These are phyloP conservation scores for Misgurnus mizolepis DNA, from an alignment of 2,113 vertebrate species.

Conservation along the genomic window DNA sequence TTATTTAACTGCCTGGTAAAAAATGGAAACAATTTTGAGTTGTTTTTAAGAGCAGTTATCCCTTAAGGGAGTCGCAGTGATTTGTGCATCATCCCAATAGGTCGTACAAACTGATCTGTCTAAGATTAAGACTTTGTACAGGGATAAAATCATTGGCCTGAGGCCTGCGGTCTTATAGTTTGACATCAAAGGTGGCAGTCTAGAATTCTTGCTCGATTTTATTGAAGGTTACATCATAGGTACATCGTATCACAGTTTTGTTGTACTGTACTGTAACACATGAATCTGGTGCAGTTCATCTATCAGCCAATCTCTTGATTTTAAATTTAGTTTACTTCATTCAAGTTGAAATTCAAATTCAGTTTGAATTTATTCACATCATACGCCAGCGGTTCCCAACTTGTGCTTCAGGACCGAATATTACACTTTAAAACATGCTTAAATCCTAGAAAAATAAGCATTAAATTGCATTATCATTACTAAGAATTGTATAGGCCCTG, in stretches of 20 bases:
- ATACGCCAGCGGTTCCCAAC: slow-evolving; percentile 49
- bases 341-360: slow-evolving; percentile 25
- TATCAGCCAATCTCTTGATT: slow-evolving; percentile 46
- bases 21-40: slow-evolving; percentile 12
- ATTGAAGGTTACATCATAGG: background rate
- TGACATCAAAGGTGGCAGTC: background rate
- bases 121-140: slow-evolving; percentile 4
- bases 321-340: slow-evolving; percentile 56
- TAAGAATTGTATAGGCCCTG: too few relatives aligned
- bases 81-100: background rate
- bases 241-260: background rate
- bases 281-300: background rate
- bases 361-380: slow-evolving; percentile 64
- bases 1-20: background rate
- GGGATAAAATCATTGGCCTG: background rate
- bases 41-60: background rate
- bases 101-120: background rate
- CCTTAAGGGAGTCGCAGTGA: slow-evolving; percentile 33
- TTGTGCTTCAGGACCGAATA: too few relatives aligned
- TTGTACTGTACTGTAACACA: background rate
- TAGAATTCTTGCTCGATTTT: background rate
- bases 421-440: too few relatives aligned
- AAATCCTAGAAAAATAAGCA: too few relatives aligned
- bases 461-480: too few relatives aligned
- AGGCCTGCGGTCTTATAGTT: background rate